phyloP scores from a whole-genome alignment of 1,140 invertebrate species.

The Drosophila jambulina region DNA sequence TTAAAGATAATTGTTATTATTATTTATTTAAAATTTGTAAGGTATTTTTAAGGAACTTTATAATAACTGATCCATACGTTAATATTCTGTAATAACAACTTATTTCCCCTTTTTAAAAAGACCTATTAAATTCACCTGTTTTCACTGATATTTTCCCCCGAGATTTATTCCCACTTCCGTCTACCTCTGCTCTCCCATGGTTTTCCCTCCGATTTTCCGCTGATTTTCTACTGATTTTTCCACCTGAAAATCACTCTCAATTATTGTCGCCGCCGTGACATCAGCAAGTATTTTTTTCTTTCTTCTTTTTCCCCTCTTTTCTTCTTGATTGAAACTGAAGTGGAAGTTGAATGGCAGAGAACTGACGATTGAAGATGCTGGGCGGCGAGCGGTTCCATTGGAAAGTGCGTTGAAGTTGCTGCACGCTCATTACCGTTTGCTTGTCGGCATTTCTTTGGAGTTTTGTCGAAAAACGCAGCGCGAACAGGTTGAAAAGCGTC shows the following conservation, averaged over 20 bases:
- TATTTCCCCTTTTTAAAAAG: not conserved
- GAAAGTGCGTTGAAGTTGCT: conserved; percentile 61
- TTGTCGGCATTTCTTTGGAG: conserved; percentile 73
- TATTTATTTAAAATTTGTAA: not conserved
- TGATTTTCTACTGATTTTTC: conserved; percentile 15
- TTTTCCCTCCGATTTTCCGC: conserved; percentile 6
- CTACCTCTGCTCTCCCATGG: not conserved
- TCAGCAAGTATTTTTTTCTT: conserved; percentile 33
- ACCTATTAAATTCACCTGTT: conserved; percentile 4
- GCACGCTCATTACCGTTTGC: conserved; percentile 72
- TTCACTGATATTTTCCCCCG: conserved; percentile 10
- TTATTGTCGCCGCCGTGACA: conserved; percentile 51
- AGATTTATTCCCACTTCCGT: conserved; percentile 14
- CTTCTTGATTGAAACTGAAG: conserved; percentile 22
- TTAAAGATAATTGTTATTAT: not conserved
- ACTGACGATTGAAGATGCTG: conserved; percentile 35
- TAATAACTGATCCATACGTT: not conserved
- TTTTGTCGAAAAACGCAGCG: conserved; percentile 51
- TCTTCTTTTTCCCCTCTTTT: not conserved
- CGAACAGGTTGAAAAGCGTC: conserved; percentile 71
- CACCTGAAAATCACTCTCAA: conserved; percentile 33
- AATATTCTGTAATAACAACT: not conserved
- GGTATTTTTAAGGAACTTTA: not conserved
- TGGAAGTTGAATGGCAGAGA: conserved; percentile 24
- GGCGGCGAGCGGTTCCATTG: conserved; percentile 51